These are phyloP conservation scores for Germaria angustata DNA, from an alignment of 2,888 invertebrate genomes.

Conservation along the genomic window DNA sequence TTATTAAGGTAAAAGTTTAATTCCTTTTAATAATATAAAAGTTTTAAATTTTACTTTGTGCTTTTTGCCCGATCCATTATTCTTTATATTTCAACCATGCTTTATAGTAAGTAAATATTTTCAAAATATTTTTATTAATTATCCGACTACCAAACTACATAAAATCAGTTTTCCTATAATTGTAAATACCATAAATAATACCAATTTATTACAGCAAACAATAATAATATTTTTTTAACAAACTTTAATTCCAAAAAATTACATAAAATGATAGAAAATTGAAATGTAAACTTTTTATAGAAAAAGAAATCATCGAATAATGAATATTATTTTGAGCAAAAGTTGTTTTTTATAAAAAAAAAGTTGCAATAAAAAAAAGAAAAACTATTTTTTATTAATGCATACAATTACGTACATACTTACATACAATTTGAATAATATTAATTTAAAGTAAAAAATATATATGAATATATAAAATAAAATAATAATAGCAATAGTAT, in stretches of 20 bases:
- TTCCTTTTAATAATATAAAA: too few relatives aligned
- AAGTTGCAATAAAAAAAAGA: neutral
- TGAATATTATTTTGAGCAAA: neutral
- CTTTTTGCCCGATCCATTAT: too few relatives aligned
- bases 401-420: slow-evolving; percentile 43
- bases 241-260: neutral
- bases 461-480: slow-evolving; percentile 3
- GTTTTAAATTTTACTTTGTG: too few relatives aligned
- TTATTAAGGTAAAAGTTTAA: too few relatives aligned
- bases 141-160: slow-evolving; percentile 17
- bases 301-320: slow-evolving; percentile 31
- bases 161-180: slow-evolving; percentile 48
- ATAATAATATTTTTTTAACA: slow-evolving; percentile 3
- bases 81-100: slow-evolving; percentile 1
- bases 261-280: neutral
- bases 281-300: neutral
- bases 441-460: slow-evolving; percentile 12
- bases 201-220: slow-evolving; percentile 7
- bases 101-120: neutral
- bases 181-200: slow-evolving; percentile 58
- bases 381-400: slow-evolving; percentile 10
- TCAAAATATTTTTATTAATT: slow-evolving; percentile 18
- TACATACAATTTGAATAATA: slow-evolving; percentile 32
- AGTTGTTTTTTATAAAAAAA: neutral
- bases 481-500: slow-evolving; percentile 61